Percentiles rank a stretch among this genome's conserved stretches.
phyloP scores from a whole-genome alignment of 2,888 invertebrate genomes.

The Muschampia plurimacula region DNA sequence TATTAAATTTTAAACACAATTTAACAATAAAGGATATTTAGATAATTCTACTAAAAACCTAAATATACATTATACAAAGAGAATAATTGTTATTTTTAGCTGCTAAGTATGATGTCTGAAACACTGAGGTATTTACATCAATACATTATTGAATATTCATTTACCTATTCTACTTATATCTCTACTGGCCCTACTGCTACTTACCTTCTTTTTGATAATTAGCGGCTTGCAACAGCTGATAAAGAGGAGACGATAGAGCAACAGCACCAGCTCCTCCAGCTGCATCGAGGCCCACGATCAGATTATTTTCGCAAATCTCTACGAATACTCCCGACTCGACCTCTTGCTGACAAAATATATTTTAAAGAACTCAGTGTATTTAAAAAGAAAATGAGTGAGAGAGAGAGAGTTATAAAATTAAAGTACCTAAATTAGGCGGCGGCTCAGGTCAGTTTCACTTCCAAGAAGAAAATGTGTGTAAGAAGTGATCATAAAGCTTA shows the following conservation, averaged over 20 bases:
- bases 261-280: constrained; percentile 55
- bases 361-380: neutral
- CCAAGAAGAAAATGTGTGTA: no score
- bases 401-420: no score
- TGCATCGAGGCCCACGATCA: constrained; percentile 58
- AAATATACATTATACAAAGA: no score
- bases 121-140: no score
- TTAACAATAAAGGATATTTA: neutral
- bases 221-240: constrained; percentile 65
- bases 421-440: no score
- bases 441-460: no score
- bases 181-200: neutral
- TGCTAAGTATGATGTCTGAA: no score
- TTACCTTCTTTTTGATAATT: constrained; percentile 64
- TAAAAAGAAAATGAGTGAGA: no score
- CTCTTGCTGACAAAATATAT: constrained; percentile 52
- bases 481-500: neutral
- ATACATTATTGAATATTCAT: no score
- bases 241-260: constrained; percentile 54
- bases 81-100: no score
- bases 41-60: no score
- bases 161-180: no score
- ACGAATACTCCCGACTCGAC: constrained; percentile 63
- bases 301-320: constrained; percentile 68
- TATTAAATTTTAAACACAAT: neutral